Conservation (phyloP, 1,140 invertebrate species). For the Drosophila bifasciata region DNA sequence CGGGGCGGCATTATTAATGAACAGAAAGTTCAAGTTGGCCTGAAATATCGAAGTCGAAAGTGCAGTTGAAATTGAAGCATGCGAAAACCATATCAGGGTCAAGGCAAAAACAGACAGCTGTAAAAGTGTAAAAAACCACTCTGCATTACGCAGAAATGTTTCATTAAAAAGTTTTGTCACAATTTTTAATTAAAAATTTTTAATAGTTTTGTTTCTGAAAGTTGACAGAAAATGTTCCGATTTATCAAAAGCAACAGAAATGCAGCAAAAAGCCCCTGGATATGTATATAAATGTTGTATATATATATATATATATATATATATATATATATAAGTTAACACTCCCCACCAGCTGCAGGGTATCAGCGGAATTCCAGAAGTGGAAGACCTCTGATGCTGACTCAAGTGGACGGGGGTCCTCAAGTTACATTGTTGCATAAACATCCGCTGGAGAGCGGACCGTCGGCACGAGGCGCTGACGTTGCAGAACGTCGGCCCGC, state of each 20-base stretch:
- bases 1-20: slow-evolving; percentile 33
- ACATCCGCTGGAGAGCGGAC: too few relatives aligned
- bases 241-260: slow-evolving; percentile 16
- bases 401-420: too few relatives aligned
- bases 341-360: too few relatives aligned
- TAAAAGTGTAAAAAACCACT: slow-evolving; percentile 3
- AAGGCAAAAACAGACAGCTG: slow-evolving; percentile 13
- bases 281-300: neutral
- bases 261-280: slow-evolving; percentile 9
- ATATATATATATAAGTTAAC: too few relatives aligned
- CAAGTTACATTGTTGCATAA: too few relatives aligned
- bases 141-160: slow-evolving; percentile 18
- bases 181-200: slow-evolving; percentile 64
- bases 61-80: slow-evolving; percentile 7
- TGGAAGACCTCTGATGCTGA: too few relatives aligned
- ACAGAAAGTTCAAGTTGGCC: neutral
- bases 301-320: neutral
- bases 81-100: slow-evolving; percentile 6
- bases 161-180: slow-evolving; percentile 42
- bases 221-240: slow-evolving; percentile 35
- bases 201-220: slow-evolving; percentile 24
- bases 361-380: too few relatives aligned
- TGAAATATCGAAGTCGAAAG: slow-evolving; percentile 1
- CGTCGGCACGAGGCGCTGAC: too few relatives aligned
- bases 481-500: too few relatives aligned